Percentiles rank a stretch among this genome's conserved stretches.
Conservation (phyloP, 2,888 invertebrate species). For the Platynereis dumerilii region DNA sequence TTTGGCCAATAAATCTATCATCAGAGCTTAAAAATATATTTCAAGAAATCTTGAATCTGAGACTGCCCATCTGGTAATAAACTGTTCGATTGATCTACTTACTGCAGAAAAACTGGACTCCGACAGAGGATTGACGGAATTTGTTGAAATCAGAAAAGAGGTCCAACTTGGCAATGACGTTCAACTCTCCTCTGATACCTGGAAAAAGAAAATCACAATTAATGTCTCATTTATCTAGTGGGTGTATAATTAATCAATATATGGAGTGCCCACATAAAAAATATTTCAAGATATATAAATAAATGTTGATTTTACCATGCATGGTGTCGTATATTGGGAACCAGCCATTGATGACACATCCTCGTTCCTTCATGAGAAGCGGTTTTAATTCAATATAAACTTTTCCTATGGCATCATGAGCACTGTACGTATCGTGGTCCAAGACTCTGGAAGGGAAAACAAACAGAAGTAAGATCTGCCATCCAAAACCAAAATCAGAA, state of each 20-base stretch:
- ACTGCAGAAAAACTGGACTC: conserved; percentile 96
- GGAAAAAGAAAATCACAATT: conserved; percentile 34
- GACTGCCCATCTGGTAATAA: no score
- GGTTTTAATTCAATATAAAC: conserved; percentile 90
- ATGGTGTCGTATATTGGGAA: conserved; percentile 98
- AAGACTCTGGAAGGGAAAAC: conserved; percentile 70
- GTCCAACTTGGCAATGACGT: conserved; percentile 92
- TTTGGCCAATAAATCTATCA: no score
- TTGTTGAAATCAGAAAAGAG: conserved; percentile 95
- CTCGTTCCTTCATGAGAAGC: conserved; percentile 70
- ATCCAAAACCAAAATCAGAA: no score
- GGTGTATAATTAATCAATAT: no score
- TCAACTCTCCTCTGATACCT: conserved; percentile 92
- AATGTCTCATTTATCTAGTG: no score
- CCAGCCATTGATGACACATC: conserved; percentile 86
- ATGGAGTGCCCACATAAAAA: no score
- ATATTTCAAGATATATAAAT: no score
- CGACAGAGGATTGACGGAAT: conserved; percentile 95
- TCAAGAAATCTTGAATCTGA: no score
- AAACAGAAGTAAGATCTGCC: no score
- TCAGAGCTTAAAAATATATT: no score
- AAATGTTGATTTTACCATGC: conserved; percentile 83
- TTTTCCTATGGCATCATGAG: conserved; percentile 98
- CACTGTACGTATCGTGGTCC: conserved; percentile 97
- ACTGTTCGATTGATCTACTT: no score